These are phyloP conservation scores for Notolepis coatsorum DNA, from an alignment of 2,797 vertebrate species.

Conservation along the genomic window DNA sequence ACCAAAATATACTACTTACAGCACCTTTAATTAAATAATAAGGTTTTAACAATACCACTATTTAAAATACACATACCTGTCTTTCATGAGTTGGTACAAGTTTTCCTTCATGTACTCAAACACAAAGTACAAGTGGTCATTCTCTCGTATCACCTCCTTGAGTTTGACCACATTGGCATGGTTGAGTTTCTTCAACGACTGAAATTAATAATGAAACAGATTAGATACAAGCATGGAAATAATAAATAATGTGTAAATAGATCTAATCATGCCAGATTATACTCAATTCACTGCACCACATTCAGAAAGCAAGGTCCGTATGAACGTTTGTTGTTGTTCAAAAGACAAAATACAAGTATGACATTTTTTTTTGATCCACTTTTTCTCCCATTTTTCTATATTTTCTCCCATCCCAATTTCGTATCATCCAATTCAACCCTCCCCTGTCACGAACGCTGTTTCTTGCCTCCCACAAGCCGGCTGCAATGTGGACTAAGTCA, in stretches of 20 bases:
- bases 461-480: too few relatives aligned
- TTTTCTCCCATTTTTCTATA: too few relatives aligned
- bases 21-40: background rate
- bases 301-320: conserved; percentile 50
- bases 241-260: background rate
- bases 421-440: too few relatives aligned
- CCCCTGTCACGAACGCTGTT: too few relatives aligned
- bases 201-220: conserved; percentile 49
- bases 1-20: too few relatives aligned
- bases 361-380: too few relatives aligned
- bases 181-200: conserved; percentile 99
- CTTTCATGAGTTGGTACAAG: conserved; percentile 98
- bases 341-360: conserved; percentile 21
- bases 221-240: conserved; percentile 2
- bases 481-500: too few relatives aligned
- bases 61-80: conserved; percentile 83
- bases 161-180: conserved; percentile 98
- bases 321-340: conserved; percentile 4
- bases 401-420: too few relatives aligned
- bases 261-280: conserved; percentile 60
- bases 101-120: conserved; percentile 99
- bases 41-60: background rate
- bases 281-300: conserved; percentile 64
- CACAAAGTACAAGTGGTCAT: conserved; percentile 97
- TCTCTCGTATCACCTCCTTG: conserved; percentile 98